Base-by-base conservation (phyloP, 1,140 invertebrate genomes). In the Eurosta solidaginis region DNA sequence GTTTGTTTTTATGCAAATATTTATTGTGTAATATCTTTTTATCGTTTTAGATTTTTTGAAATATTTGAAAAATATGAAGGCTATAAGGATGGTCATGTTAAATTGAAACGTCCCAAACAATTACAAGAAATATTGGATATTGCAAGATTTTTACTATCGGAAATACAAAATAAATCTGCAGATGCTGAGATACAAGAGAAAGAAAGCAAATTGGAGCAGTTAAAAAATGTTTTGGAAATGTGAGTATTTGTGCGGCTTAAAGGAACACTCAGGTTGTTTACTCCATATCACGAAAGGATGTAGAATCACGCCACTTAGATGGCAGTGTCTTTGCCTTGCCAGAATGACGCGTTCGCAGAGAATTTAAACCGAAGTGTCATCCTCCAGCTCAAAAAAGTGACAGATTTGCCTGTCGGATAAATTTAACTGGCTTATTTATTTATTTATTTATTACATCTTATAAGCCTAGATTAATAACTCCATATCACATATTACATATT, bases 211-310 rank as follows among this genome's bases (percentile, higher is more conserved):
- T 89, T 99, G 77, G 97, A 99, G 86, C 98, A 99, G 88, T 90
- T 99, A 1, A 99, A 99, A 89, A 95, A 96, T 83, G 98, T 99
- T 52, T 89, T 99, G 9, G 98, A 99, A 93, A 99, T 99, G 98
- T 98, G 90, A 90, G 91, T 76, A 20, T 52, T n/a, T n/a, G 50
- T 90, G 20, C n/a, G n/a, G n/a, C n/a, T n/a, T n/a, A n/a, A n/a
- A 45, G 29, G 3, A 9, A 47, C 50, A n/a, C n/a, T n/a, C n/a
- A n/a, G n/a, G n/a, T n/a, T n/a, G n/a, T n/a, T 74, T 5, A n/a
- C n/a, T n/a, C n/a, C n/a, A n/a, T n/a, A n/a, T n/a, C n/a, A n/a
- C n/a, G n/a, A n/a, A n/a, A n/a, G n/a, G n/a, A n/a, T n/a, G n/a
- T n/a, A n/a, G n/a, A n/a, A n/a, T n/a, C n/a, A n/a, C n/a, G n/a